A percentile compares a stretch with the other conserved stretches of the same genome.
phyloP scores from a whole-genome alignment of 2,113 vertebrate species.

The Tauraco erythrolophus region DNA sequence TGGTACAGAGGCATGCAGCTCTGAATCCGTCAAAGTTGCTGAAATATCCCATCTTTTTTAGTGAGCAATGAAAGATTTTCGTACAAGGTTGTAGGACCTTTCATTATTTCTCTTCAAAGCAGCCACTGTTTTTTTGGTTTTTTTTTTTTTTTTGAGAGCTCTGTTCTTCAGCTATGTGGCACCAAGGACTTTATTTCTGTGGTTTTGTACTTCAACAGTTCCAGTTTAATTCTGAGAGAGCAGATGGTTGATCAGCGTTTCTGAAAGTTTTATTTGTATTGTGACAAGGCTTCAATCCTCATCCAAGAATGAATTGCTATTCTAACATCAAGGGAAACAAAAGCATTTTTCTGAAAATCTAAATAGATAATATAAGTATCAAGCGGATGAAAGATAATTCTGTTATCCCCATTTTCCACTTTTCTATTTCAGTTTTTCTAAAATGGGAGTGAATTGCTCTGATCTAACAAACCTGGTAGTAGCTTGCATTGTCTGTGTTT shows the following conservation, averaged over 20 bases:
- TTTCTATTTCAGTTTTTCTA: background rate
- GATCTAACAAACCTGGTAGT: background rate
- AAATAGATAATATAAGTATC: conserved; percentile 18
- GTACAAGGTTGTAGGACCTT: background rate
- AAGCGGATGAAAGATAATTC: background rate
- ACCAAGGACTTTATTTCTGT: background rate
- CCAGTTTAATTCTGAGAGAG: background rate
- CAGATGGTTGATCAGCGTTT: background rate
- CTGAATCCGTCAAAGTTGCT: background rate
- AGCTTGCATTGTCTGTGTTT: background rate
- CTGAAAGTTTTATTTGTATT: conserved; percentile 30
- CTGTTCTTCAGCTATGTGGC: background rate
- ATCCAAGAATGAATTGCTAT: background rate
- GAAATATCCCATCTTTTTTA: background rate
- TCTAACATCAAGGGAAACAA: background rate
- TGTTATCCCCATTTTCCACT: background rate
- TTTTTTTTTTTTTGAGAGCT: background rate
- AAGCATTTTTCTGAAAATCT: background rate
- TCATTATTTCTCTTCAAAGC: conserved; percentile 21
- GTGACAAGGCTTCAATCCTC: background rate
- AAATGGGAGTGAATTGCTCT: background rate
- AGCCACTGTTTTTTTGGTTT: accelerated
- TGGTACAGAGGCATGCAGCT: background rate
- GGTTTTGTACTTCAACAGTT: background rate
- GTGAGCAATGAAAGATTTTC: background rate